Evolutionary conservation across 2,113 vertebrate genomes (phyloP), one percentile per base, ranked within the genome.

Genomic region (Apodemus speciosus): DNA sequence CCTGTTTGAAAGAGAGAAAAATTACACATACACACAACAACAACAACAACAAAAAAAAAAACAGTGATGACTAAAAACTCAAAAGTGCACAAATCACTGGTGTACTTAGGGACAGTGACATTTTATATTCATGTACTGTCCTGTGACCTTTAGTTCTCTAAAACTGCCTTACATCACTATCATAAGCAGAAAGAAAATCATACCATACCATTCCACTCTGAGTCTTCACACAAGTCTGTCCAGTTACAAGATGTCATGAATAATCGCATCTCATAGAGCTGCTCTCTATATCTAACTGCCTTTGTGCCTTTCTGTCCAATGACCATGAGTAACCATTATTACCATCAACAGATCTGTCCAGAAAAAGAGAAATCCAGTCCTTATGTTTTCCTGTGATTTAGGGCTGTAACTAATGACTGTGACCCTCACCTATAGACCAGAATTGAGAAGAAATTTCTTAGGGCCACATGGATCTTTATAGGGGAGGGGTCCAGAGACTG

Each of bases 101-200:
- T 30, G 10, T 6, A 16, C 56, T 90, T 66, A 62, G 30, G 10
- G 51, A 75, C 53, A 51, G 53, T 62, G 46, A 69, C 32, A 56
- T 87, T 73, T 49, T 69, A 25, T 53, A 71, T 69, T 18, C 60
- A 79, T 32, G 72, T 9, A 80, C 2, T 69, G 89, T 93, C 71
- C 10, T 72, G n/a, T 88, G 43, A 69, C 72, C 85, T 93, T 56
- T 38, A 83, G 76, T 56, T 85, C 51, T 88, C 60, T 89, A 25
- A 86, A 85, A n/a, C 51, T 77, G 53, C 49, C 49, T 71, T 56
- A 25, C 6, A 69, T 75, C 27, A 38, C 9, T 32, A 9, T 68
- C 23, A 49, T 64, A 62, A 76, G 38, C 83, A 88, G 43, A 94
- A 90, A 60, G 23, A 43, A 87, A 79, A 84, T 32, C 23, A 49